phyloP scores from a whole-genome alignment of 2,113 vertebrate species.

The Protobothrops flavoviridis region DNA sequence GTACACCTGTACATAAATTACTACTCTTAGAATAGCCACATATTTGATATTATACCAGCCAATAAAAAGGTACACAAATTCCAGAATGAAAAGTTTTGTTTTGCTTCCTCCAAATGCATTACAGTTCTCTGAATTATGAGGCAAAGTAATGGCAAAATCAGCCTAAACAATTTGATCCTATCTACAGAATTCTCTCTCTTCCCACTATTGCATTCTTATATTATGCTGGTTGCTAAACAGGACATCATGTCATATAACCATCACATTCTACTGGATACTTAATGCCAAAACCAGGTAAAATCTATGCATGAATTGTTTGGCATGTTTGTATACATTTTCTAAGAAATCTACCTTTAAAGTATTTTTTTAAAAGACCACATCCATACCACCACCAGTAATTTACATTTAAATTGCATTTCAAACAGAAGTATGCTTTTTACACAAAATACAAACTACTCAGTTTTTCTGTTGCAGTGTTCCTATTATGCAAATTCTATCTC shows the following conservation, averaged over 20 bases:
- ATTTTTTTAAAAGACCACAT: background rate
- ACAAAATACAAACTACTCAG: background rate
- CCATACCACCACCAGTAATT: background rate
- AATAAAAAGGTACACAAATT: background rate
- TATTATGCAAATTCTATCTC: background rate
- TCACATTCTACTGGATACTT: conserved; percentile 14
- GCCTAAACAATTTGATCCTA: background rate
- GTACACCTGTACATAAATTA: background rate
- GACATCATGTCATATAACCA: conserved; percentile 13
- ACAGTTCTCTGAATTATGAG: background rate
- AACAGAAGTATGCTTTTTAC: background rate
- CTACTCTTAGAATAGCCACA: background rate
- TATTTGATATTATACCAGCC: background rate
- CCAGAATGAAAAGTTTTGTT: background rate
- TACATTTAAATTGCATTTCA: background rate
- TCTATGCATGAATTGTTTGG: background rate
- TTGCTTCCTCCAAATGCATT: background rate
- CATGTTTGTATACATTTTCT: background rate
- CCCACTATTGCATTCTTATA: conserved; percentile 27
- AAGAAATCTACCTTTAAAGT: background rate
- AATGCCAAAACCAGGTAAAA: background rate
- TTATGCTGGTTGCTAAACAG: conserved; percentile 10
- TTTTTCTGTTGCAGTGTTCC: background rate
- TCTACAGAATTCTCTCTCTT: background rate
- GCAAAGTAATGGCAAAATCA: background rate